Evolutionary conservation across 1,140 invertebrate species (phyloP), one percentile per base, ranked within the genome.

Genomic region (Monochamus saltuarius): DNA sequence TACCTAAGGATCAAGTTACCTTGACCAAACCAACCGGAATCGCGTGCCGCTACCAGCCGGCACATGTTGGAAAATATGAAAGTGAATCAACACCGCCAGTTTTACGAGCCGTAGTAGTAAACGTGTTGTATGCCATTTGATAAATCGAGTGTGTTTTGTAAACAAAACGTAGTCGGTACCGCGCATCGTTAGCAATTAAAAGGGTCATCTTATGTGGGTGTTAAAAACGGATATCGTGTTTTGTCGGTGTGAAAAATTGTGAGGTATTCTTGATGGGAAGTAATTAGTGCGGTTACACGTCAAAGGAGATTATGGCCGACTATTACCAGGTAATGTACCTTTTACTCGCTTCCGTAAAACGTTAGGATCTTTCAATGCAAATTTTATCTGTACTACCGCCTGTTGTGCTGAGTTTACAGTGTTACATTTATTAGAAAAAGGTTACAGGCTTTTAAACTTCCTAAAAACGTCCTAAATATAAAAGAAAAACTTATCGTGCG

Each of bases 21-120:
- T 29, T 29, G 22, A 29, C 22, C 22, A 29, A 29, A 29, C 22
- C 22, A 29, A 29, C 22, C 22, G 22, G 39, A 7, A 14, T 55
- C 39, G 53, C 39, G 53, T 55, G 53, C 50, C 50, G 7, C 16
- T 39, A 11, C 29, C 39, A 55, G 19, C 17, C 14, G 36, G 42
- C 39, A 35, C 53, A 55, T 43, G 19, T 29, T 55, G 37, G 46
- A 55, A 55, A 55, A 55, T 43, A 55, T 55, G 53, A 55, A 55
- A 55, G 53, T 42, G 53, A 55, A 55, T 55, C 51, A 55, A 55
- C 22, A 3, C 22, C 22, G 22, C 22, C 22, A 29, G 22, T 29
- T 29, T 29, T 29, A 29, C 22, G 22, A 29, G 22, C 22, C 22
- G 6, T 29, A 29, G 22, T 29, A 29, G 22, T 29, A 29, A n/a